A percentile compares a stretch with the other conserved stretches of the same genome.
phyloP scores from a whole-genome alignment of 2,797 vertebrate genomes.

The Nasua narica region DNA sequence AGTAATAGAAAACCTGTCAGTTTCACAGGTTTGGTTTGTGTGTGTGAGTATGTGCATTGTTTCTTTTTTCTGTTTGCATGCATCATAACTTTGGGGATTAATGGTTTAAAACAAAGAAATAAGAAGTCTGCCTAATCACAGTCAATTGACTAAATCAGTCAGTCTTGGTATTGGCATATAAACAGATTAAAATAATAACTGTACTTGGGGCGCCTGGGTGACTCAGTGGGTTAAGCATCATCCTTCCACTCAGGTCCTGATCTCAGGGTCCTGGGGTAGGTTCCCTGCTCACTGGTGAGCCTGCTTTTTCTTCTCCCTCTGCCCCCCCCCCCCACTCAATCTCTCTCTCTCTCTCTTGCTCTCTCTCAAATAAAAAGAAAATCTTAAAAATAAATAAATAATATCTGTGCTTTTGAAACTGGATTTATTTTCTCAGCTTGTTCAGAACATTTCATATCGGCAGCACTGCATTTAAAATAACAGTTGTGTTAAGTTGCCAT shows the following conservation, averaged over 20 bases:
- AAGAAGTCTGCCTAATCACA: neutral
- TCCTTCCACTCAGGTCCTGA: neutral
- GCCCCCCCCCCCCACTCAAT: neutral
- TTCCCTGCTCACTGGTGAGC: neutral
- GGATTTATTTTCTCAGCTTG: neutral
- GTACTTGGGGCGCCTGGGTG: neutral
- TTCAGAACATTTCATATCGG: neutral
- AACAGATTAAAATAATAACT: neutral
- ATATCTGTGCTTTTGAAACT: conserved; percentile 10
- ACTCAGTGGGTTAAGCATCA: neutral
- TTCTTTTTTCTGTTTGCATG: neutral
- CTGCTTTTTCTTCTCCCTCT: neutral
- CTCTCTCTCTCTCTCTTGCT: neutral
- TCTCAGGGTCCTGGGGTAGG: neutral
- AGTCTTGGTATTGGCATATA: neutral
- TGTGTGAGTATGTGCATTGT: neutral
- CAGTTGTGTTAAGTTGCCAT: neutral
- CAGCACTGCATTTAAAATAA: neutral
- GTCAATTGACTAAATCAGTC: neutral
- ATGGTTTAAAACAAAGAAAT: neutral
- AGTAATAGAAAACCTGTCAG: neutral
- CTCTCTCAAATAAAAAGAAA: neutral
- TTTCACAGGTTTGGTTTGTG: neutral
- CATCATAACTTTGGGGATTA: neutral
- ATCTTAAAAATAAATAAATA: neutral